phyloP scores from a whole-genome alignment of 2,888 invertebrate species.

The Yponomeuta malinellus region DNA sequence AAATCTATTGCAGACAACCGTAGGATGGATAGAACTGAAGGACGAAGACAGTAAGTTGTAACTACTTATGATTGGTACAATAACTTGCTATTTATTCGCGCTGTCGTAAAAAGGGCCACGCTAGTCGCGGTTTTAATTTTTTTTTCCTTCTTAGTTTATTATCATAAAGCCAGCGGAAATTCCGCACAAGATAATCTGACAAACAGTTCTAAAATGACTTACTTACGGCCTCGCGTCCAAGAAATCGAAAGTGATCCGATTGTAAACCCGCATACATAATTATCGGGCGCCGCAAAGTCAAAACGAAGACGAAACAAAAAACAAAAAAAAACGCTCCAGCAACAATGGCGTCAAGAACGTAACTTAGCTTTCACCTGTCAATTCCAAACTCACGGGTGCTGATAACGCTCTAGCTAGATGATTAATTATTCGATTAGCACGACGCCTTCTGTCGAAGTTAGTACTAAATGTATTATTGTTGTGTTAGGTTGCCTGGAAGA shows the following conservation, averaged over 20 bases:
- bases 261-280: not conserved
- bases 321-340: not conserved
- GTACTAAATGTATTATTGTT: not conserved
- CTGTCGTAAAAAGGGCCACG: too few relatives aligned
- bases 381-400: not conserved
- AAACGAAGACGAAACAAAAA: not conserved
- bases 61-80: too few relatives aligned
- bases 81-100: too few relatives aligned
- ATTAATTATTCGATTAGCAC: not conserved
- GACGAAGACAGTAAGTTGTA: too few relatives aligned
- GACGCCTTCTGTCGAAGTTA: not conserved
- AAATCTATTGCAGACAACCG: too few relatives aligned
- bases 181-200: too few relatives aligned
- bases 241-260: conserved; percentile 4
- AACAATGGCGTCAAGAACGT: not conserved
- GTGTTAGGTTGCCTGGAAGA: too few relatives aligned
- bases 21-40: too few relatives aligned
- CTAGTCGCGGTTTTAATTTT: too few relatives aligned
- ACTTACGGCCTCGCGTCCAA: not conserved
- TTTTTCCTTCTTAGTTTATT: too few relatives aligned
- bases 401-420: not conserved
- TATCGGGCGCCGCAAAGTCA: not conserved
- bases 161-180: too few relatives aligned
- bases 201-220: not conserved
- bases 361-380: conserved; percentile 7